These are phyloP conservation scores for Diploscapter pachys DNA, from an alignment of 1,140 invertebrate genomes.

Conservation along the genomic window DNA sequence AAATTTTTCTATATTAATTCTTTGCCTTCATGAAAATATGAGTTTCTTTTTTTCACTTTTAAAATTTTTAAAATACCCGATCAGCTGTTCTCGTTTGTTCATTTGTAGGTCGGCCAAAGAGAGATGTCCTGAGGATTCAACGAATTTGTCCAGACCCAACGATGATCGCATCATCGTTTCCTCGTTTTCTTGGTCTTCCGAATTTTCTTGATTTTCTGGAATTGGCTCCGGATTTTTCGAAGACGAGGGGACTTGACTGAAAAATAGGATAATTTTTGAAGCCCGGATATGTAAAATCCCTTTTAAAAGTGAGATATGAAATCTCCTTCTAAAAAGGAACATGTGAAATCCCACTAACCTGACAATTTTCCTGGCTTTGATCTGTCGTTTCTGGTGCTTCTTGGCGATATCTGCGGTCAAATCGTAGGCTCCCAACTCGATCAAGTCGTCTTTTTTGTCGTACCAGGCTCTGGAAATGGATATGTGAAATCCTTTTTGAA, in stretches of 20 bases:
- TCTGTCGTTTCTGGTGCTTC: not conserved
- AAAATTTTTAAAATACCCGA: constrained; percentile 9
- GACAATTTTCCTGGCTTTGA: no score
- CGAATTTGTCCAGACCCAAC: constrained; percentile 42
- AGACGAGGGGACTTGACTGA: not conserved
- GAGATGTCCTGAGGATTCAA: constrained; percentile 28
- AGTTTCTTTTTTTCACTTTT: not conserved
- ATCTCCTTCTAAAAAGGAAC: not conserved
- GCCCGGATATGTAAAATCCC: not conserved
- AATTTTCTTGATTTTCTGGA: not conserved
- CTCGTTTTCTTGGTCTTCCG: constrained; percentile 12
- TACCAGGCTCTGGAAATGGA: constrained; percentile 17
- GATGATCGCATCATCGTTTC: constrained; percentile 31
- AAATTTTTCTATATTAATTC: not conserved
- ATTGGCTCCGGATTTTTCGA: not conserved
- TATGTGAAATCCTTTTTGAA: not conserved
- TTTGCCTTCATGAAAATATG: not conserved
- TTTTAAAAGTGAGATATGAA: not conserved
- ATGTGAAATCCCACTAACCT: no score
- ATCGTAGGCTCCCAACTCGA: constrained; percentile 30
- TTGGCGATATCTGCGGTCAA: constrained; percentile 14
- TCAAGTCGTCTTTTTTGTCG: constrained; percentile 29
- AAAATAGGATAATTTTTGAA: not conserved
- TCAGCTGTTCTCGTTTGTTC: constrained; percentile 14
- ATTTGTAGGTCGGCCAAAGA: constrained; percentile 40